Evolutionary conservation across 2,797 vertebrate genomes (phyloP), one percentile per base, ranked within the genome.

Genomic region (Macroramphosus scolopax): DNA sequence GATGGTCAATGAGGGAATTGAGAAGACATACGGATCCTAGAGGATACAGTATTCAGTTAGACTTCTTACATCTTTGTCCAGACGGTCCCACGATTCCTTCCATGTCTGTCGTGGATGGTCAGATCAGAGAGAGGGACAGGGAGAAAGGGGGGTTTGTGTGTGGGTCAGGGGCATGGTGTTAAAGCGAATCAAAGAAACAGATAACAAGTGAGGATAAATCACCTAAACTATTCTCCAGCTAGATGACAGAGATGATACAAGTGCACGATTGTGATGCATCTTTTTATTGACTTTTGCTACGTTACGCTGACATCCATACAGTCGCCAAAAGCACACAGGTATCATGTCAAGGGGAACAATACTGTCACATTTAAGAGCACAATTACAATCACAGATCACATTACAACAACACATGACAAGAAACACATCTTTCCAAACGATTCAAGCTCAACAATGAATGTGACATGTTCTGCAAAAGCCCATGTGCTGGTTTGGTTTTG

Each of bases 61-160:
- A 44, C 28, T 39, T 66, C 90, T 91, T 89, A 90, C 88, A 83
- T 89, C 62, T 86, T 89, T 30, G 78, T 88, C 85, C 86, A 89
- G 75, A 88, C 56, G 46, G 59, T 88, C 71, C 80, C 78, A 13
- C 38, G 77, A 24, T 67, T 73, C 70, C 77, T 78, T 49, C 81
- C 81, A 73, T 75, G 75, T 61, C 30, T 64, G 70, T 31, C 1
- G 28, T 17, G 13, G 29, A 43, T 22, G 37, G 36, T 63, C 20
- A 46, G 28, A 49, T 12, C 14, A 42, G 36, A 25, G 17, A 52
- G 18, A 43, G 33, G 22, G 15, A 37, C 0, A 34, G 29, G 1
- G n/a, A 39, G 26, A 28, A 14, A 43, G 14, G 24, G 35, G 8
- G 7, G 17, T 17, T 9, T 40, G 47, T 35, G 25, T 40, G 18